These are phyloP conservation scores for Anthoscopus minutus DNA, from an alignment of 2,113 vertebrate species.

Conservation along the genomic window DNA sequence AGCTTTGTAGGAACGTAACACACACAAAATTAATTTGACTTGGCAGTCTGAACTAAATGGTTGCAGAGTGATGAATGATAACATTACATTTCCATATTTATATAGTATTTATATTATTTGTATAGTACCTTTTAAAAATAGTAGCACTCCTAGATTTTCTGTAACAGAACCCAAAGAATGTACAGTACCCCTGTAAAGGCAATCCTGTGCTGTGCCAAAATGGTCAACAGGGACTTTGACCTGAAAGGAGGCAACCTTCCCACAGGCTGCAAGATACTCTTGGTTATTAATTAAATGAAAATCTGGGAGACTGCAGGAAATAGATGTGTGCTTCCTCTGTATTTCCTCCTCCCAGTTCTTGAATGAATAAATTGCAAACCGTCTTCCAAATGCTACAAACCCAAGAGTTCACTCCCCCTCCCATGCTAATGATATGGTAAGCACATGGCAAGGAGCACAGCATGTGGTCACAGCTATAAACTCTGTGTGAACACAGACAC, in stretches of 20 bases:
- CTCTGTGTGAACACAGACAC: neutral
- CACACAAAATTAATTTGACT: neutral
- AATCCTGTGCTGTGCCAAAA: neutral
- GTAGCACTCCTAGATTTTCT: neutral
- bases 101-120: neutral
- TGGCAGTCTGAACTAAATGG: neutral
- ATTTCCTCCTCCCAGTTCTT: neutral
- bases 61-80: neutral
- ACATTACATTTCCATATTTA: neutral
- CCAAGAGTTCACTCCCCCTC: neutral
- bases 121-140: neutral
- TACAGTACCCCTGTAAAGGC: neutral
- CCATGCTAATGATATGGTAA: accelerated
- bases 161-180: neutral
- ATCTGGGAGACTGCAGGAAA: neutral
- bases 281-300: neutral
- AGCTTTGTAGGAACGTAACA: neutral
- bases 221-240: neutral
- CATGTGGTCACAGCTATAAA: neutral
- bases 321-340: neutral
- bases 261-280: neutral
- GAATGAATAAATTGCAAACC: neutral
- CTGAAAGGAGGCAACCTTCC: neutral
- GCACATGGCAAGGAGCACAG: neutral
- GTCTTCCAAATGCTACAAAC: neutral